A percentile compares a stretch with the other conserved stretches of the same genome.
These are phyloP conservation scores for Falco rusticolus DNA, from an alignment of 2,797 vertebrate genomes.

Conservation along the genomic window DNA sequence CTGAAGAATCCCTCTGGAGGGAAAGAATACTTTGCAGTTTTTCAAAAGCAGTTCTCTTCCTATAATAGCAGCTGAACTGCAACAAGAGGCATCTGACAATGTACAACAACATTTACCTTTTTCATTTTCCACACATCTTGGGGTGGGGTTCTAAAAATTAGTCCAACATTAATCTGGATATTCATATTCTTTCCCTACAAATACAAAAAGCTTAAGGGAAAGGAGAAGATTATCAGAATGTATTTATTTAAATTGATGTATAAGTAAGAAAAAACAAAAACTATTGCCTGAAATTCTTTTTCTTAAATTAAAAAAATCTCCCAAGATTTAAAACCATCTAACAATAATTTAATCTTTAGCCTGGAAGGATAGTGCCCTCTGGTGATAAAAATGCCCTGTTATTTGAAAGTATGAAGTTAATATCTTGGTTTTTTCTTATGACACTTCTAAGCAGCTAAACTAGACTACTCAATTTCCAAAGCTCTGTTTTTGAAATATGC, in stretches of 20 bases:
- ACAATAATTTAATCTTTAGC: neutral
- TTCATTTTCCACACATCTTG: neutral
- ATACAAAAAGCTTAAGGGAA: neutral
- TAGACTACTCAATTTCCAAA: neutral
- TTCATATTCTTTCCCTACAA: neutral
- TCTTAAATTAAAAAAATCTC: neutral
- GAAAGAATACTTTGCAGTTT: neutral
- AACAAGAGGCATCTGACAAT: neutral
- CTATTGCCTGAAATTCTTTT: neutral
- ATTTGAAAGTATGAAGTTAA: neutral
- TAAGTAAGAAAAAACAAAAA: neutral
- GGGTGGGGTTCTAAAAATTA: neutral
- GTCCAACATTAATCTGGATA: neutral
- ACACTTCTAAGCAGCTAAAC: neutral
- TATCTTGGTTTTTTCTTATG: neutral
- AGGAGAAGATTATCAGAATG: neutral
- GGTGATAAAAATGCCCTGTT: conserved; percentile 30
- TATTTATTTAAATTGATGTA: neutral
- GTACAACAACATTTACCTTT: neutral
- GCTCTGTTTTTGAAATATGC: neutral
- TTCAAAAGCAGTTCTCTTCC: neutral
- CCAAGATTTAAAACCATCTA: neutral
- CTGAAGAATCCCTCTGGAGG: neutral
- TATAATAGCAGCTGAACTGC: neutral
- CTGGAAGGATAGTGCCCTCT: conserved; percentile 69